Percentiles rank a stretch among this genome's conserved stretches.
phyloP scores from a whole-genome alignment of 2,888 invertebrate species.

The Tipula lateralis region DNA sequence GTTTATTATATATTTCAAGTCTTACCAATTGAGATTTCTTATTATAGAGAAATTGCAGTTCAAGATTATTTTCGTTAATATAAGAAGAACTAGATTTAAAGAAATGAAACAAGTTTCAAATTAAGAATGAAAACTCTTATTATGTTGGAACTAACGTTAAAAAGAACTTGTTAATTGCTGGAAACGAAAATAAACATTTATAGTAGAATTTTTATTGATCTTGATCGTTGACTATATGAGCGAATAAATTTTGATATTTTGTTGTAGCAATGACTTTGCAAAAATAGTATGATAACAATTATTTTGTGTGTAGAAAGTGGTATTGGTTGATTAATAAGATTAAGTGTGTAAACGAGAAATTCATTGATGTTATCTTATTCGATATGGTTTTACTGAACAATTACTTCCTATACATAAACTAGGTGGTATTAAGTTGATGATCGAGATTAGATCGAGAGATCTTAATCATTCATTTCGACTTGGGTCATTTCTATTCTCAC shows the following conservation, averaged over 20 bases:
- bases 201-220: not conserved
- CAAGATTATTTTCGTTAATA: not conserved
- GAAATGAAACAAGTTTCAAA: not conserved
- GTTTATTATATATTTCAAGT: not conserved
- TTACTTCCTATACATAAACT: not conserved
- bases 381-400: not conserved
- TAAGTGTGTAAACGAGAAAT: not conserved
- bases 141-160: not conserved
- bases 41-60: not conserved
- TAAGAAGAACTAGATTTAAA: not conserved
- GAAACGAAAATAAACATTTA: not conserved
- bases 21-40: constrained; percentile 11
- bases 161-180: not conserved
- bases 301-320: not conserved
- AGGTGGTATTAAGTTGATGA: no score
- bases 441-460: no score
- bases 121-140: not conserved
- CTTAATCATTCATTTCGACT: no score
- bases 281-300: not conserved
- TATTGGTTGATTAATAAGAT: not conserved
- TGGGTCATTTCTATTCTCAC: no score
- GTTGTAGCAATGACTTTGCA: not conserved
- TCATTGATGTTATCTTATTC: not conserved
- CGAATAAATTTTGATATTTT: not conserved
- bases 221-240: not conserved